Evolutionary conservation across 1,140 invertebrate species (phyloP), one percentile per base, ranked within the genome.

Genomic region (Heliconius hewitsoni): DNA sequence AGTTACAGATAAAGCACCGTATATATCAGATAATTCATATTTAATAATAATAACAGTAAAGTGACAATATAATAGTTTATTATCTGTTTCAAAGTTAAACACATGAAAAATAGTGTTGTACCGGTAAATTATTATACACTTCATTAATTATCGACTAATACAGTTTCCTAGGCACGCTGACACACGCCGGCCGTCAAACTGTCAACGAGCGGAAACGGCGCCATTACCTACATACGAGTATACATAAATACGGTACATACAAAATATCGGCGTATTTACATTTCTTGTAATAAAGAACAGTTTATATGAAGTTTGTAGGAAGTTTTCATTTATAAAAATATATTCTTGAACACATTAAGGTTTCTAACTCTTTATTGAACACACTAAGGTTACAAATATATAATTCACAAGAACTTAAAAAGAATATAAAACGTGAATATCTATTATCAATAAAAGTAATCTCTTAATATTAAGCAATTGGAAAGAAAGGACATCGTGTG

Each of bases 201-300:
- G 81, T 86, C 85, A 82, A 16, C 83, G 83, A 76, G 39, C 80
- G 83, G 78, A 81, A 76, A 75, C 46, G 34, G 74, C 70, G 66
- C 46, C 30, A 37, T 66, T 66, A 66, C 60, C 2, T 27, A 30
- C 27, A 66, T 16, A 23, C 23, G 23, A 23, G 23, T 23, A 66
- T 27, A n/a, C 34, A 34, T 57, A 57, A 23, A 57, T n/a, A n/a
- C 55, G 0, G n/a, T 66, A 66, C 23, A 30, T 66, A 13, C 3
- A 11, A 18, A 66, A 66, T 66, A 66, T 66, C 23, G n/a, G 60
- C 60, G 27, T 9, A 66, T 66, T 66, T 66, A 66, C 9, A 30
- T 30, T 66, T 66, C 23, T 66, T 27, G 27, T 16, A 27, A 30
- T 66, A 66, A 66, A 66, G 27, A 5, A 66, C 2, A 42, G 71